Conservation (phyloP, 1,140 invertebrate genomes). For the Ptiloglossa arizonensis region DNA sequence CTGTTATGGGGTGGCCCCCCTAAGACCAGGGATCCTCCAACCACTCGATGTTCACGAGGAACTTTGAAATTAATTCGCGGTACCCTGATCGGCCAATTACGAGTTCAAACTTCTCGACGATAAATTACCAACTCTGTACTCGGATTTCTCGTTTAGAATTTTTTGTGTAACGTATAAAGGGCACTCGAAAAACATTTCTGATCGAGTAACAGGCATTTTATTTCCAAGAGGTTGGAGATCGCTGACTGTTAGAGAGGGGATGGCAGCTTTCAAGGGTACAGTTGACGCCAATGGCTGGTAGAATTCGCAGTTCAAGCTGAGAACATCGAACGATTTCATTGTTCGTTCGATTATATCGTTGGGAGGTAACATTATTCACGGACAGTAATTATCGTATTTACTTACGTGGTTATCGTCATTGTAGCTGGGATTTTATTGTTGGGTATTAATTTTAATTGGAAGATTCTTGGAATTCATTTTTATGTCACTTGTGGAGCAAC, state of each 20-base stretch:
- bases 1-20: constrained; percentile 46
- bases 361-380: neutral
- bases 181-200: neutral
- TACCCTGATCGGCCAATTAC: constrained; percentile 12
- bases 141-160: neutral
- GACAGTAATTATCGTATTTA: too few relatives aligned
- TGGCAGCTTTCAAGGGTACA: neutral
- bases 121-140: neutral
- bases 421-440: too few relatives aligned
- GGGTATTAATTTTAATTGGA: too few relatives aligned
- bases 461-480: too few relatives aligned
- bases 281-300: neutral
- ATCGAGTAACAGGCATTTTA: too few relatives aligned
- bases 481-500: too few relatives aligned
- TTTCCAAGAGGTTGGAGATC: neutral
- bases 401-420: too few relatives aligned
- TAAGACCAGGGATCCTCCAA: constrained; percentile 1
- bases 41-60: neutral
- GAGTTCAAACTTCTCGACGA: constrained; percentile 1
- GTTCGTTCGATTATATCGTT: too few relatives aligned
- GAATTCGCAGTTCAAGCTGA: constrained; percentile 34
- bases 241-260: neutral
- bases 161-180: neutral
- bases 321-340: constrained; percentile 1
- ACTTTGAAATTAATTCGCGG: constrained; percentile 25